Evolutionary conservation across 2,888 invertebrate species (phyloP).

Genomic region (Macroteleia sp.): DNA sequence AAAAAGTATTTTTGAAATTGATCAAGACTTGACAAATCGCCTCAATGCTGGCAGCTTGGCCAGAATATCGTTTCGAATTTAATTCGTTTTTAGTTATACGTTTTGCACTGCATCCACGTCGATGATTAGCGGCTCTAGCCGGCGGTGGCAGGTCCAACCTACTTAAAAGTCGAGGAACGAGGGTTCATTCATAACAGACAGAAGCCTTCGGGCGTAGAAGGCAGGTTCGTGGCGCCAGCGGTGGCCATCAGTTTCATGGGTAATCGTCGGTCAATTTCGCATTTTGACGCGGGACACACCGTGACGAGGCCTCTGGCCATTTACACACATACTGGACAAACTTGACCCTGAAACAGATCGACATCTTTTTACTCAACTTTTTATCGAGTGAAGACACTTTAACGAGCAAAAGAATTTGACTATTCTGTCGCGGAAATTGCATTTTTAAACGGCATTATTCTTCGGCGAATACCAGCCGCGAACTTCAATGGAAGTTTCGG

Average conservation of each 20-base stretch:
- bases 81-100: slow-evolving; percentile 55
- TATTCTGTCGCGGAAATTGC: slow-evolving; percentile 32
- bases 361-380: slow-evolving; percentile 17
- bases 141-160: slow-evolving; percentile 56
- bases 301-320: slow-evolving; percentile 59
- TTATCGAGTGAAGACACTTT: slow-evolving; percentile 1
- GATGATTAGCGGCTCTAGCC: slow-evolving; percentile 57
- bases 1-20: too few species aligned
- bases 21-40: slow-evolving; percentile 21
- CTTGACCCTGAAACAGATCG: slow-evolving; percentile 46
- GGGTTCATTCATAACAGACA: slow-evolving; percentile 76
- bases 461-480: not conserved
- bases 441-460: slow-evolving; percentile 26
- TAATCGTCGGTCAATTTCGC: slow-evolving; percentile 81
- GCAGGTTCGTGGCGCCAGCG: slow-evolving; percentile 73
- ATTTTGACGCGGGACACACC: slow-evolving; percentile 77
- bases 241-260: slow-evolving; percentile 81
- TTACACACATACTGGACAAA: slow-evolving; percentile 52
- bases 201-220: slow-evolving; percentile 69
- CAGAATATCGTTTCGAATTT: slow-evolving; percentile 13
- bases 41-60: not conserved
- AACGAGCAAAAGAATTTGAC: slow-evolving; percentile 19
- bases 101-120: slow-evolving; percentile 39
- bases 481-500: slow-evolving; percentile 16
- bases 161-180: slow-evolving; percentile 62